Evolutionary conservation across 2,888 invertebrate species (phyloP).

Genomic region (Drosophila atroscutellata): DNA sequence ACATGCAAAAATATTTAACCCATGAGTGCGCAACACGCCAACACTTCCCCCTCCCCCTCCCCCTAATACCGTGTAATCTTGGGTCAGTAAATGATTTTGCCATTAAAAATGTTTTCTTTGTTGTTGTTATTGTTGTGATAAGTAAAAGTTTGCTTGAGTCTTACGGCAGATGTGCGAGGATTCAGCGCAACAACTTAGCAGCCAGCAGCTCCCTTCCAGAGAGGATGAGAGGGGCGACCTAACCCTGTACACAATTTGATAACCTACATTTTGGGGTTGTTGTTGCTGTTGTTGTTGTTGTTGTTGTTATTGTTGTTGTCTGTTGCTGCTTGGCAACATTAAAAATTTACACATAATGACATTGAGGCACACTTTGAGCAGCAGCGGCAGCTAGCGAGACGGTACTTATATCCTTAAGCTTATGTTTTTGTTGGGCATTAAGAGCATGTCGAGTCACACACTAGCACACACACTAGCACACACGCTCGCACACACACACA

Average conservation of each 20-base stretch:
- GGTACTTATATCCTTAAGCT: conserved; percentile 69
- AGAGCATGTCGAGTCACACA: conserved; percentile 69
- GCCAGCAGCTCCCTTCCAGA: background rate
- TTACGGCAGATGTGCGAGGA: conserved; percentile 53
- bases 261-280: conserved; percentile 67
- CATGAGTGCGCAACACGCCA: background rate
- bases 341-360: conserved; percentile 78
- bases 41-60: background rate
- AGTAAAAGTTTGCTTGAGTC: conserved; percentile 63
- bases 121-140: conserved; percentile 28
- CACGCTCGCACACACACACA: conserved; percentile 1
- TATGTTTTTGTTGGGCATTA: conserved; percentile 79
- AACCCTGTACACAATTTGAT: conserved; percentile 71
- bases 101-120: conserved; percentile 49
- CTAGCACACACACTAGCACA: conserved; percentile 9
- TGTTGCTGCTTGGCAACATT: conserved; percentile 63
- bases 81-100: conserved; percentile 71
- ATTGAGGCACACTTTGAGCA: conserved; percentile 51
- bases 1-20: conserved; percentile 68
- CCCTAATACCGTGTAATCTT: conserved; percentile 50
- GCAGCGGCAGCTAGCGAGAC: conserved; percentile 10
- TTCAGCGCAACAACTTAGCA: conserved; percentile 56
- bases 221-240: conserved; percentile 13
- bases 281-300: conserved; percentile 5
- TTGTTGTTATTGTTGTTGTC: conserved; percentile 14